Base-by-base conservation (phyloP, 2,888 invertebrate genomes). In the Mechanitis mazaeus region DNA sequence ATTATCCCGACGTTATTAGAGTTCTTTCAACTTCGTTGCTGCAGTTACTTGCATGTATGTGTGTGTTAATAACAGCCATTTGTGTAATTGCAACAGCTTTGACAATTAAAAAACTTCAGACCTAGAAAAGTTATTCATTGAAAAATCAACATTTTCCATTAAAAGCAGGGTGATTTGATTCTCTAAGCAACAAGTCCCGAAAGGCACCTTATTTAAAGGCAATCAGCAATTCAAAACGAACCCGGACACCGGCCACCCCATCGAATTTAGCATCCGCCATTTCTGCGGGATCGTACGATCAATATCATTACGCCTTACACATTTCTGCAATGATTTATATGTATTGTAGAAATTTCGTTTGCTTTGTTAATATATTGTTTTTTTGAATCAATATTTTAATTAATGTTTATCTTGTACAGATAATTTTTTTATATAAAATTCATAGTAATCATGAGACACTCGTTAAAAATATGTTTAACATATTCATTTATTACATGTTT, bases 191-290 rank as follows among this genome's bases (percentile, higher is more conserved):
- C 77, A 78, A 78, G 78, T 69, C 68, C 60, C 64, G 57, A 60
- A 63, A 61, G 69, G 65, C 64, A 65, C 72, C 74, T 73, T 75
- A 74, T 75, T 76, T 73, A 70, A 74, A 71, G 73, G 71, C 76
- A 77, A 79, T 79, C 79, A 77, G 77, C 78, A 78, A 78, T 78
- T 77, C 77, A 77, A 78, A 79, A 71, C 70, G 74, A 69, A 55
- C 66, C 60, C 68, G 76, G 74, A 72, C 76, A 72, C 67, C 69
- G 75, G 71, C 73, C 58, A 59, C 63, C 65, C 63, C 64, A 72
- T 70, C 64, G 58, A 66, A 61, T 64, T 63, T 62, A 68, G 65
- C 68, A 69, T 58, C 56, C 56, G 66, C 66, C 66, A 68, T 65
- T 64, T 56, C 42, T 53, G 46, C 56, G 38, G 42, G 42, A 47